Percentiles rank a stretch among this genome's conserved stretches.
These are phyloP conservation scores for Acronicta leporina DNA, from an alignment of 2,888 invertebrate genomes.

Conservation along the genomic window DNA sequence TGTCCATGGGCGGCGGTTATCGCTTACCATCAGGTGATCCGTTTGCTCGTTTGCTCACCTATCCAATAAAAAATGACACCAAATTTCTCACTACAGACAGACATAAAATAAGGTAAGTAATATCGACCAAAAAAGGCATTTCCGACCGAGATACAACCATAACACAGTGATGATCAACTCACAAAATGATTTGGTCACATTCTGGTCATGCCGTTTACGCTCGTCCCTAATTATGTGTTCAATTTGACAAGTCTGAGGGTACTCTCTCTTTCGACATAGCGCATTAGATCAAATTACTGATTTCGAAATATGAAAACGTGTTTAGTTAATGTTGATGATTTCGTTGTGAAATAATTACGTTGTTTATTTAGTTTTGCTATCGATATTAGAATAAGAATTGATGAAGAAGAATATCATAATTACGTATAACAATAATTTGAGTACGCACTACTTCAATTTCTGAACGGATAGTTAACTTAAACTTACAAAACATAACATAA, in stretches of 20 bases:
- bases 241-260: constrained; percentile 63
- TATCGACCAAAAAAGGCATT: constrained; percentile 21
- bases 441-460: too few relatives aligned
- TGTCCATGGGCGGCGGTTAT: too few relatives aligned
- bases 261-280: constrained; percentile 62
- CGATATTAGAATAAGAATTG: not conserved
- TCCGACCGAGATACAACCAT: constrained; percentile 56
- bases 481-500: too few relatives aligned
- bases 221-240: constrained; percentile 77
- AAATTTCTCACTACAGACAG: too few relatives aligned
- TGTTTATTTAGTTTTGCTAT: not conserved
- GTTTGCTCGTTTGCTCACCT: too few relatives aligned
- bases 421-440: too few relatives aligned
- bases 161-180: constrained; percentile 74
- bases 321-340: constrained; percentile 36
- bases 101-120: not conserved
- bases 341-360: constrained; percentile 13
- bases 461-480: too few relatives aligned
- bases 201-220: constrained; percentile 80
- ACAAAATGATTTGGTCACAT: constrained; percentile 84
- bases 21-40: too few relatives aligned
- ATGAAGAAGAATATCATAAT: not conserved
- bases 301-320: constrained; percentile 58
- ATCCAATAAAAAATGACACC: too few relatives aligned
- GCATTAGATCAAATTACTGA: constrained; percentile 59